Evolutionary conservation across 1,140 invertebrate genomes (phyloP).

Genomic region (Goniozus legneri): DNA sequence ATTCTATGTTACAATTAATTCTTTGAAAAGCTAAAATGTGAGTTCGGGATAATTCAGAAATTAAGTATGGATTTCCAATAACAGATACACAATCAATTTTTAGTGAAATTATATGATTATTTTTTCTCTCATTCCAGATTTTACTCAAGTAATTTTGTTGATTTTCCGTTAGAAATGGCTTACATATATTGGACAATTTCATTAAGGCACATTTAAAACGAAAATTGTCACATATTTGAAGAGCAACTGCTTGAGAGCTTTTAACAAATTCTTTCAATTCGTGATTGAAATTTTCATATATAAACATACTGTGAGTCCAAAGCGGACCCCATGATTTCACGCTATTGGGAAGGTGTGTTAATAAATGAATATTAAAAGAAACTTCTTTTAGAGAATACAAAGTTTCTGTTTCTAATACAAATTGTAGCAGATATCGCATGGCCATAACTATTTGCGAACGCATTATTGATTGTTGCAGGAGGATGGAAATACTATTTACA

Average conservation of each 20-base stretch:
- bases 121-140: no score
- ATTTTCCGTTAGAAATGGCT: no score
- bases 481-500: constrained; percentile 20
- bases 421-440: constrained; percentile 17
- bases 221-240: constrained; percentile 14
- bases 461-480: constrained; percentile 16
- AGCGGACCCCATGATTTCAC: constrained; percentile 22
- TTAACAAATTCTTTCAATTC: constrained; percentile 9
- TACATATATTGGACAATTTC: not conserved
- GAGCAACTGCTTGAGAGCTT: constrained; percentile 9
- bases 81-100: no score
- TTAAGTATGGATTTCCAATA: no score
- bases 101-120: no score
- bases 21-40: no score
- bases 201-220: not conserved
- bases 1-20: no score
- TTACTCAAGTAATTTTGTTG: no score
- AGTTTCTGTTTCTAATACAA: constrained; percentile 18
- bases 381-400: constrained; percentile 20
- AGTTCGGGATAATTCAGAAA: no score
- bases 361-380: constrained; percentile 26
- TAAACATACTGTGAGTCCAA: constrained; percentile 19
- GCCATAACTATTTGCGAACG: constrained; percentile 16
- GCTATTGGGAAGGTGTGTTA: constrained; percentile 17
- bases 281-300: constrained; percentile 15